phyloP scores from a whole-genome alignment of 2,797 vertebrate species.

The Falco biarmicus region DNA sequence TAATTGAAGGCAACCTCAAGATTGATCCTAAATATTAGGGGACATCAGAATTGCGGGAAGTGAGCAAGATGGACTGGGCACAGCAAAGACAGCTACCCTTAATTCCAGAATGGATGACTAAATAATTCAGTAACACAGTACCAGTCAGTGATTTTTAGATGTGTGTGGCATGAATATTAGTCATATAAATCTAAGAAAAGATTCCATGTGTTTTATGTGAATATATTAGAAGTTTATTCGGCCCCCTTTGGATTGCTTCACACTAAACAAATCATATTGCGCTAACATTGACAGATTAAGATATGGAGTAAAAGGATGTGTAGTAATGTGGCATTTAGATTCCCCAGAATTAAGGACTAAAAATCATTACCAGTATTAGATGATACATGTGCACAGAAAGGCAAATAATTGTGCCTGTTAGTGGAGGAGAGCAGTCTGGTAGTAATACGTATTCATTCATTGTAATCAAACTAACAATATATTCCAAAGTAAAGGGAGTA shows the following conservation, averaged over 20 bases:
- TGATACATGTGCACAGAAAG: not conserved
- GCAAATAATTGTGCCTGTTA: not conserved
- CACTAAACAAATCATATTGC: not conserved
- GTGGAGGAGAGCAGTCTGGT: not conserved
- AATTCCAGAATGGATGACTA: not conserved
- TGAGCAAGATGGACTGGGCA: not conserved
- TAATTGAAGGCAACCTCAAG: not conserved
- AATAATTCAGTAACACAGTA: not conserved
- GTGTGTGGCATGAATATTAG: not conserved
- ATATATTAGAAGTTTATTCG: not conserved
- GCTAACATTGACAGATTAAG: not conserved
- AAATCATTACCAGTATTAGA: not conserved
- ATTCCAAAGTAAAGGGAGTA: slow-evolving; percentile 6
- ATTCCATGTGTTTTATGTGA: not conserved
- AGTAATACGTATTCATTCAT: not conserved
- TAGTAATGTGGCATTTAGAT: not conserved
- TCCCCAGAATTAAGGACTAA: not conserved
- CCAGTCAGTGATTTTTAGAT: not conserved
- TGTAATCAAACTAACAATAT: not conserved
- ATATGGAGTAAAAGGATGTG: not conserved
- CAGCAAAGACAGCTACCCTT: not conserved
- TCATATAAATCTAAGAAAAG: not conserved
- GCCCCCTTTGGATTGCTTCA: not conserved
- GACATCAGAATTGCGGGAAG: not conserved
- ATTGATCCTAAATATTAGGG: not conserved